These are phyloP conservation scores for Acanthacorydalis orientalis DNA, from an alignment of 2,888 invertebrate species.

Conservation along the genomic window DNA sequence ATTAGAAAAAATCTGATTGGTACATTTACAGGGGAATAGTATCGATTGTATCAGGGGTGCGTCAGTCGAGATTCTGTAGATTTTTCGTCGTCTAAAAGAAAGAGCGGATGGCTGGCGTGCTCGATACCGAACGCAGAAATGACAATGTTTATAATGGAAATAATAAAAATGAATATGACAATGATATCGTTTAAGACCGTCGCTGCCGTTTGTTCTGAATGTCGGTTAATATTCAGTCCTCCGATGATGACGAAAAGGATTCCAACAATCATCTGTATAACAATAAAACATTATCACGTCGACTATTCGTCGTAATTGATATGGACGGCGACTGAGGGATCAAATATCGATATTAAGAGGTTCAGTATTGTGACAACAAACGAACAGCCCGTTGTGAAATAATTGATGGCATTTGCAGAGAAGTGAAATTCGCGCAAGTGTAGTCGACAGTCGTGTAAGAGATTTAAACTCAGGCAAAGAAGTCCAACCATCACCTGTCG, in stretches of 20 bases:
- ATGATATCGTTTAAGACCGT: slow-evolving; percentile 65
- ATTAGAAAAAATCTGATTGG: too few species aligned
- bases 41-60: too few species aligned
- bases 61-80: too few species aligned
- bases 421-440: slow-evolving; percentile 49
- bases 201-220: slow-evolving; percentile 57
- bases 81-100: slow-evolving; percentile 25
- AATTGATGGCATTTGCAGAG: slow-evolving; percentile 54
- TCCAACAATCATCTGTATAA: slow-evolving; percentile 59
- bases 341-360: slow-evolving; percentile 60
- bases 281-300: neutral
- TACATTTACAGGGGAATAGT: too few species aligned
- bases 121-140: slow-evolving; percentile 76
- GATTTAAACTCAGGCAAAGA: slow-evolving; percentile 53
- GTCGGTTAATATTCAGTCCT: slow-evolving; percentile 64
- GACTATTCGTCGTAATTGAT: slow-evolving; percentile 14
- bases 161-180: slow-evolving; percentile 62
- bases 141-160: slow-evolving; percentile 65
- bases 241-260: slow-evolving; percentile 69
- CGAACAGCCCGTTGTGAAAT: slow-evolving; percentile 48
- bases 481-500: slow-evolving; percentile 55
- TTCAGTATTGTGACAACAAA: slow-evolving; percentile 60
- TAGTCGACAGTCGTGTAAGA: slow-evolving; percentile 60
- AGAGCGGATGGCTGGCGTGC: slow-evolving; percentile 47
- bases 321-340: slow-evolving; percentile 47